Evolutionary conservation across 2,113 vertebrate genomes (phyloP), one percentile per base, ranked within the genome.

Genomic region (Tetrax tetrax): DNA sequence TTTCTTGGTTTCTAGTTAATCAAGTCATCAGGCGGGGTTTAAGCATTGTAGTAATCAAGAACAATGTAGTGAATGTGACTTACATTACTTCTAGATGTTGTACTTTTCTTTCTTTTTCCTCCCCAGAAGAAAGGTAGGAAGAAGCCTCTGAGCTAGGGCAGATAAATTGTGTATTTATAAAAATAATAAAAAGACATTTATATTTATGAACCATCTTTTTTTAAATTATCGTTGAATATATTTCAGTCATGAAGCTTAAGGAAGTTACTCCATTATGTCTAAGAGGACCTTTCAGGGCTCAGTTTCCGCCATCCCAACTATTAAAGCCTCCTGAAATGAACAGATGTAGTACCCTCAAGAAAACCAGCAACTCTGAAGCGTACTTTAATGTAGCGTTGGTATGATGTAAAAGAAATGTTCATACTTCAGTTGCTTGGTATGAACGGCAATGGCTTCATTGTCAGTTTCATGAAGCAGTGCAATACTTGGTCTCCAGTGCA

Each of bases 171-270:
- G 23, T 53, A 25, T 61, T 95, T 43, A 4, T 24, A 81, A 81
- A 50, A 35, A 89, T 1, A 9, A 9, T 4, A 65, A 95, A 94
- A 75, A 63, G 66, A n/a, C 59, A 91, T 71, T 96, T 88, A 41
- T 72, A 57, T 74, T 59, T 95, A 48, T 72, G 47, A 94, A 25
- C 24, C 37, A 23, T 86, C 3, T 33, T 92, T 83, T 56, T 94
- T 77, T 81, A 54, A 80, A 66, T 94, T 97, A 80, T 28, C 69
- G 77, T 88, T 92, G 81, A 70, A 63, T 79, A 24, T 92, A 68
- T 94, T 97, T 89, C 43, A 83, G 50, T 80, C 56, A 54, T 93
- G 86, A 95, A 96, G 69, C 90, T 96, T 37, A 90, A 78, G 76
- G 76, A 76, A 96, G 29, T 95, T 95, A 94, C 56, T 95, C 51